Evolutionary conservation across 2,888 invertebrate genomes (phyloP).

Genomic region (Clusia tigrina): DNA sequence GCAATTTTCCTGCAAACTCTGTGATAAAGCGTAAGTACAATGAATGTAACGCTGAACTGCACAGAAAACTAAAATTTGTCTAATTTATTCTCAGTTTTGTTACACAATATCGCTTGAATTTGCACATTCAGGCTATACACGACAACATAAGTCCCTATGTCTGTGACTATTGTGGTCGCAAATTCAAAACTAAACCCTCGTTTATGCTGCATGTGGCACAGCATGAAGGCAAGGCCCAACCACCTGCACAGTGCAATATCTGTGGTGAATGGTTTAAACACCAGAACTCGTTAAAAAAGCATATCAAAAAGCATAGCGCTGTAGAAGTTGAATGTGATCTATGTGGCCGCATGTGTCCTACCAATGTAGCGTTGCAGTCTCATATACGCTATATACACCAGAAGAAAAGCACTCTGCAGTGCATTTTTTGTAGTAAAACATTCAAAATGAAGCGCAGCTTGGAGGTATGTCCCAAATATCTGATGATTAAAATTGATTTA

Average conservation of each 20-base stretch:
- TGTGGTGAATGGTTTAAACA: conserved; percentile 56
- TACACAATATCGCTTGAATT: no score
- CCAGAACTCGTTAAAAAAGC: conserved; percentile 48
- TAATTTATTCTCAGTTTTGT: no score
- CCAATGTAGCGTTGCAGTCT: conserved; percentile 48
- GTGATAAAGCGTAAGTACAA: conserved; percentile 39
- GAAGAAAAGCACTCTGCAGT: no score
- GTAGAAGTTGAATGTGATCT: conserved; percentile 41
- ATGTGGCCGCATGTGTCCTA: conserved; percentile 44
- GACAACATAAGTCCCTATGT: conserved; percentile 52
- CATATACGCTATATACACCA: conserved; percentile 55
- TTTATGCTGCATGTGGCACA: conserved; percentile 49
- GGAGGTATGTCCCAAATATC: no score
- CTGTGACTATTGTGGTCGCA: conserved; percentile 55
- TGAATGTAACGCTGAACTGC: no score
- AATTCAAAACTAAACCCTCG: conserved; percentile 55
- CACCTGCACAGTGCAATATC: conserved; percentile 50
- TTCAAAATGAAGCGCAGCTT: conserved; percentile 51
- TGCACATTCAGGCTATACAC: conserved; percentile 54
- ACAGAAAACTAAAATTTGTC: no score
- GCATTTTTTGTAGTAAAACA: conserved; percentile 52
- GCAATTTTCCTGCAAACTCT: conserved; percentile 33
- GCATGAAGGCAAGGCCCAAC: conserved; percentile 52
- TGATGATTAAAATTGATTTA: no score
- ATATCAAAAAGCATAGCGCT: conserved; percentile 45